Percentiles rank a stretch among this genome's conserved stretches.
These are phyloP conservation scores for Bos javanicus DNA, from an alignment of 2,113 vertebrate genomes.

Conservation along the genomic window DNA sequence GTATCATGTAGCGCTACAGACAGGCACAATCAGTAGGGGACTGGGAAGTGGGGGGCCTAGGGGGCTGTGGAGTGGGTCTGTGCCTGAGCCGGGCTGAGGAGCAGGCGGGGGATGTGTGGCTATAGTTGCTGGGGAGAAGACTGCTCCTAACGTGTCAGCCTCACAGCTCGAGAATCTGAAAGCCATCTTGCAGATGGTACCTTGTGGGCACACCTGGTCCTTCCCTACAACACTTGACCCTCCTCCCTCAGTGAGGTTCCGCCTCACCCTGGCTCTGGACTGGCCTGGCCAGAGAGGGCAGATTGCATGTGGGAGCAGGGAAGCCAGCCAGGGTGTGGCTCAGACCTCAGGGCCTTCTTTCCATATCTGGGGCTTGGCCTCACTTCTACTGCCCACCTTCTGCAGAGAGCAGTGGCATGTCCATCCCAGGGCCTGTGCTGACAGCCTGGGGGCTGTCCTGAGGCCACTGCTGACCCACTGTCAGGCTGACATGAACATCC, in stretches of 20 bases:
- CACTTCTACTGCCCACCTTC: background rate
- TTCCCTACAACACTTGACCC: background rate
- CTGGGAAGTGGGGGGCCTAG: background rate
- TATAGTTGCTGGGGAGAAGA: accelerated
- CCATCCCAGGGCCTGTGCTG: background rate
- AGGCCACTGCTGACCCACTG: background rate
- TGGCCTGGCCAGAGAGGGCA: accelerated
- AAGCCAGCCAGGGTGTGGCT: background rate
- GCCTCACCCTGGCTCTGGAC: background rate
- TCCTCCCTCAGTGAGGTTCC: background rate
- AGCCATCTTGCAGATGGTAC: background rate
- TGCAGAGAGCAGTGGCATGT: background rate
- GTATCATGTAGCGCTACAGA: accelerated
- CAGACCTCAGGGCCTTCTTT: background rate
- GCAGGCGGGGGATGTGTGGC: accelerated
- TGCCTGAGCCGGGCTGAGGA: accelerated
- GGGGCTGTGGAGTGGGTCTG: background rate
- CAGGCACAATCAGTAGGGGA: accelerated
- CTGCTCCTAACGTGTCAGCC: background rate
- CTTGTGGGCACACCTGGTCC: background rate
- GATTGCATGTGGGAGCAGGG: background rate
- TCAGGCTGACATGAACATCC: background rate
- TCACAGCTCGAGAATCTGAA: background rate
- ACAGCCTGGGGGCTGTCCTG: no score
- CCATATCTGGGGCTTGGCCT: no score